These are phyloP conservation scores for Babyrousa celebensis DNA, from an alignment of 2,797 vertebrate species.

Conservation along the genomic window DNA sequence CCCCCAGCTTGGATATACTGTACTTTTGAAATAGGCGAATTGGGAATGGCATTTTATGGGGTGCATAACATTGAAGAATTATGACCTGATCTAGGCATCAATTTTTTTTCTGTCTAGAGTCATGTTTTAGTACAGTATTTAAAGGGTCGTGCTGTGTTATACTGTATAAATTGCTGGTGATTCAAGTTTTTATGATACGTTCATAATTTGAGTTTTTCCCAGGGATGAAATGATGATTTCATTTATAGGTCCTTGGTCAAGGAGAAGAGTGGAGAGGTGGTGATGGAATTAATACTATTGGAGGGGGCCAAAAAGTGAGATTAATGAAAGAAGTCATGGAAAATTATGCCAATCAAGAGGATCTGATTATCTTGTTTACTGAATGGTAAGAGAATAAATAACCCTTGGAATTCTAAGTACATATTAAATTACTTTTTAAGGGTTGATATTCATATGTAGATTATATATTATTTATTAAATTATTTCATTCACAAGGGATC, in stretches of 20 bases:
- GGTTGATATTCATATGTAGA: slow-evolving; percentile 32
- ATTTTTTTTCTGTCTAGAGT: neutral
- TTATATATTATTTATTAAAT: slow-evolving; percentile 65
- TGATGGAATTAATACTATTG: slow-evolving; percentile 94
- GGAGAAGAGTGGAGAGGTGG: slow-evolving; percentile 97
- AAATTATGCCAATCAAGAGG: slow-evolving; percentile 92
- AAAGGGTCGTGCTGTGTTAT: neutral
- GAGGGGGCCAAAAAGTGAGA: slow-evolving; percentile 98
- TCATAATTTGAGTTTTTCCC: neutral
- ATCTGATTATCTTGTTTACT: slow-evolving; percentile 95
- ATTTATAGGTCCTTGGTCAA: slow-evolving; percentile 95
- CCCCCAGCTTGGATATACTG: slow-evolving; percentile 51
- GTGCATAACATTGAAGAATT: neutral
- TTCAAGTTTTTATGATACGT: neutral
- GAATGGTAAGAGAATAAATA: slow-evolving; percentile 94
- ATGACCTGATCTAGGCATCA: neutral
- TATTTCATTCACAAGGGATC: slow-evolving; percentile 15
- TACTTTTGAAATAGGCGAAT: slow-evolving; percentile 85
- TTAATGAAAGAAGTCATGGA: slow-evolving; percentile 96
- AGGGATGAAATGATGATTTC: slow-evolving; percentile 58
- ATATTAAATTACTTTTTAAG: slow-evolving; percentile 27
- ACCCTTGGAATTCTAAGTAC: neutral
- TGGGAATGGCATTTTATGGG: neutral
- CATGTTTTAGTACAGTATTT: neutral
- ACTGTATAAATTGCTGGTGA: neutral